A percentile compares a stretch with the other conserved stretches of the same genome.
These are phyloP conservation scores for Himantopus leucocephalus DNA, from an alignment of 2,113 vertebrate genomes.

Conservation along the genomic window DNA sequence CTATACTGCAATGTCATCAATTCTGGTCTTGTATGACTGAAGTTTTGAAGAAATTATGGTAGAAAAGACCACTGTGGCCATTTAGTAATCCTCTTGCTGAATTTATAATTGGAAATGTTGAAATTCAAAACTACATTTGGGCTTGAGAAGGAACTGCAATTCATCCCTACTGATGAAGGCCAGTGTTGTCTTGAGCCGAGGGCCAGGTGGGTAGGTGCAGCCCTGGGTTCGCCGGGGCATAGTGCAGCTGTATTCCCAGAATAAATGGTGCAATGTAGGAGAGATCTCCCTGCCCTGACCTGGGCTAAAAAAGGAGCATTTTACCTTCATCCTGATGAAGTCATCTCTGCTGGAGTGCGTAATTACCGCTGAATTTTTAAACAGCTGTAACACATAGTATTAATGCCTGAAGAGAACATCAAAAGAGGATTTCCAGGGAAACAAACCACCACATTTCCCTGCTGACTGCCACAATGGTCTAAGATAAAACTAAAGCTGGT, in stretches of 20 bases:
- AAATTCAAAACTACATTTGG: not conserved
- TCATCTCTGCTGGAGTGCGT: not conserved
- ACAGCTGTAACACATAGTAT: constrained; percentile 39
- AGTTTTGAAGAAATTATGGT: not conserved
- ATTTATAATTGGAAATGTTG: not conserved
- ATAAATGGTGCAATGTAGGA: not conserved
- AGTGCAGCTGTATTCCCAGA: not conserved
- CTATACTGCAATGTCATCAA: not conserved
- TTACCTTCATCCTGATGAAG: constrained; percentile 7
- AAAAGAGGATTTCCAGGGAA: constrained; percentile 43
- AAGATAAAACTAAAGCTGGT: not conserved
- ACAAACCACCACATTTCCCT: not conserved
- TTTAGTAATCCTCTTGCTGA: not conserved
- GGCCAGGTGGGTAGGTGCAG: not conserved
- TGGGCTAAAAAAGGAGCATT: not conserved
- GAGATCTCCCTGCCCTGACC: not conserved
- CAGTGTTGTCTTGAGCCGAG: not conserved
- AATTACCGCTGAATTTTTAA: constrained; percentile 51
- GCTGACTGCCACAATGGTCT: not conserved
- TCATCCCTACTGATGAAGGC: not conserved
- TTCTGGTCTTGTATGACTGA: not conserved
- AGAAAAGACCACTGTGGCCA: not conserved
- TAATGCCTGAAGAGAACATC: constrained; percentile 18
- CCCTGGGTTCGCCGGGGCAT: accelerated
- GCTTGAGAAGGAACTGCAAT: not conserved